Evolutionary conservation across 2,888 invertebrate genomes (phyloP).

Genomic region (Drosophila longiperda): DNA sequence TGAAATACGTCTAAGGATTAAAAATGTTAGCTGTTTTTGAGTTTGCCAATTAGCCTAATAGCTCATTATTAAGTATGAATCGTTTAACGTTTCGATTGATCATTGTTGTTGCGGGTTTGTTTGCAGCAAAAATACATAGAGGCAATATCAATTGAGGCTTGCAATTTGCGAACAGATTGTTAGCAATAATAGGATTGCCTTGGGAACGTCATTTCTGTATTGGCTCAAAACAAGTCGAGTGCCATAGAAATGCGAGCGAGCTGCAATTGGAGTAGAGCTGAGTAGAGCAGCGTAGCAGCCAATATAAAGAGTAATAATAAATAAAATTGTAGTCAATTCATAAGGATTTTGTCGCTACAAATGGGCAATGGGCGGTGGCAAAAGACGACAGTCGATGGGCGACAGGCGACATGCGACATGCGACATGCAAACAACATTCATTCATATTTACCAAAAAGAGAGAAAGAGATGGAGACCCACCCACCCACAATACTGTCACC

Average conservation of each 20-base stretch:
- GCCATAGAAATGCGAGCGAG: slow-evolving; percentile 57
- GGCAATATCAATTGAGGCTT: slow-evolving; percentile 75
- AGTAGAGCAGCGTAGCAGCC: slow-evolving; percentile 30
- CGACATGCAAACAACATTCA: slow-evolving; percentile 75
- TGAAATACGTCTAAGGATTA: not conserved
- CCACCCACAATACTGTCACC: slow-evolving; percentile 12
- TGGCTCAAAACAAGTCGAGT: slow-evolving; percentile 73
- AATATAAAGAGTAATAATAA: slow-evolving; percentile 76
- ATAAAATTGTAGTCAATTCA: slow-evolving; percentile 82
- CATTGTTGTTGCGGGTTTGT: slow-evolving; percentile 39
- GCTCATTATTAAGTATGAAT: slow-evolving; percentile 41
- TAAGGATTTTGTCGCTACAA: slow-evolving; percentile 76
- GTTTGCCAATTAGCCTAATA: slow-evolving; percentile 40
- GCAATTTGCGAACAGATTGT: slow-evolving; percentile 72
- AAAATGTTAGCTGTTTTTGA: not conserved
- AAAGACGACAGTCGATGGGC: slow-evolving; percentile 22
- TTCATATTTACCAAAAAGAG: slow-evolving; percentile 72
- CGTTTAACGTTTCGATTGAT: slow-evolving; percentile 28
- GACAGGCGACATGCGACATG: slow-evolving; percentile 30
- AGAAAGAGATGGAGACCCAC: slow-evolving; percentile 24
- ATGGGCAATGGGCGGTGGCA: slow-evolving; percentile 26
- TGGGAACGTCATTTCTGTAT: slow-evolving; percentile 75
- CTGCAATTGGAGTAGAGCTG: slow-evolving; percentile 3
- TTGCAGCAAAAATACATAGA: slow-evolving; percentile 36
- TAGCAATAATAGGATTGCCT: slow-evolving; percentile 74